Evolutionary conservation across 2,113 vertebrate genomes (phyloP).

Genomic region (Chloebia gouldiae): DNA sequence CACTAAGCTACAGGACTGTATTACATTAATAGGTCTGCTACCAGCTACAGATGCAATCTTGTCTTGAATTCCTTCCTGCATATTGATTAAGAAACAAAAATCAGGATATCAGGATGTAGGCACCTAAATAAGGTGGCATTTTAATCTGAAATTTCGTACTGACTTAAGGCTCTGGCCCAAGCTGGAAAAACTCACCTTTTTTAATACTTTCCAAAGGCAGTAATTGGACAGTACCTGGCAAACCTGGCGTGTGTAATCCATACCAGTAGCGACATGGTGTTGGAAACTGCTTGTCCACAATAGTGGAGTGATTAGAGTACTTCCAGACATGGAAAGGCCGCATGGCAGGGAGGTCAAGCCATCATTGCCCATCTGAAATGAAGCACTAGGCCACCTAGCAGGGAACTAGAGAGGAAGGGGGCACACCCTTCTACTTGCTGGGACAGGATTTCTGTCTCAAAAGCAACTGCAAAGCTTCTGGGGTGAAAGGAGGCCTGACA

Average conservation of each 20-base stretch:
- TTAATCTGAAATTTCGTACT: not conserved
- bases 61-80: not conserved
- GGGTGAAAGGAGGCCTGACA: not conserved
- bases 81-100: not conserved
- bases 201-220: not conserved
- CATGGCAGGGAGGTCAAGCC: accelerated
- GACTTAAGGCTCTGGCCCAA: not conserved
- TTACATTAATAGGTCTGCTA: not conserved
- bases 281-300: not conserved
- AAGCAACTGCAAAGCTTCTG: not conserved
- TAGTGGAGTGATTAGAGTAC: not conserved
- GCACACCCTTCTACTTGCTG: not conserved
- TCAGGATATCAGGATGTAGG: not conserved
- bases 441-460: not conserved
- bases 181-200: not conserved
- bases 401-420: not conserved
- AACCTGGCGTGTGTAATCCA: not conserved
- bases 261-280: not conserved
- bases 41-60: not conserved
- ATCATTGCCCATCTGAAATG: not conserved
- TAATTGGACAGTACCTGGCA: not conserved
- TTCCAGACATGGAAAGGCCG: not conserved
- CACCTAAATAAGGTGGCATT: not conserved
- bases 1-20: not conserved
- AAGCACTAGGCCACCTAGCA: accelerated